Percentiles rank a stretch among this genome's conserved stretches.
phyloP scores from a whole-genome alignment of 2,888 invertebrate genomes.

The Chirona hameri region DNA sequence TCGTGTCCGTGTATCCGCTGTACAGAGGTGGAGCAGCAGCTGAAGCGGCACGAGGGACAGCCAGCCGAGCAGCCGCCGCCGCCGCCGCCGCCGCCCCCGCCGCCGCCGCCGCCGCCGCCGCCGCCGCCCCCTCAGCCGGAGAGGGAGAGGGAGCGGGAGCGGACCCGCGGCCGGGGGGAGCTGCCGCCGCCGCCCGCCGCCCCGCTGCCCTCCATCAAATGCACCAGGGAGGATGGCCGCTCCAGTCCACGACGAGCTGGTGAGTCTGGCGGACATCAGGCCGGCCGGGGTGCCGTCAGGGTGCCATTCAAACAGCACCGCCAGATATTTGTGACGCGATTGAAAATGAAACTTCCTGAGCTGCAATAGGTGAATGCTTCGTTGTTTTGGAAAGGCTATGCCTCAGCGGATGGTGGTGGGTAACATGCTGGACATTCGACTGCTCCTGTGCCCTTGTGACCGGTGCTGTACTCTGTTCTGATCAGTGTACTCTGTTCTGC shows the following conservation, averaged over 20 bases:
- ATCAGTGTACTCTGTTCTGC: too few relatives aligned
- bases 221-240: conserved; percentile 8
- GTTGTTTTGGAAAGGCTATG: too few relatives aligned
- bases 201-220: not conserved
- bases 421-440: too few relatives aligned
- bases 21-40: conserved; percentile 89
- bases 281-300: not conserved
- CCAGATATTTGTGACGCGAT: too few relatives aligned
- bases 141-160: too few relatives aligned
- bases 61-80: conserved; percentile 13
- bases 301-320: too few relatives aligned
- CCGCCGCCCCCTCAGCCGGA: not conserved
- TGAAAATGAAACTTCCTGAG: too few relatives aligned
- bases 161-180: not conserved
- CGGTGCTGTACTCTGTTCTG: too few relatives aligned
- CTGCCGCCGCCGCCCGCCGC: not conserved
- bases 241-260: conserved; percentile 29
- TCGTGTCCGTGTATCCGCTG: conserved; percentile 40
- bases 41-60: conserved; percentile 57
- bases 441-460: too few relatives aligned
- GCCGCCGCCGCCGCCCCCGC: not conserved
- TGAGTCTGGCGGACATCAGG: not conserved
- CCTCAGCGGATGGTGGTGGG: too few relatives aligned
- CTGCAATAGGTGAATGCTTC: too few relatives aligned
- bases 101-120: not conserved